Percentiles rank a stretch among this genome's conserved stretches.
Conservation (phyloP, 2,797 vertebrate species). For the Chromobotia macracanthus region DNA sequence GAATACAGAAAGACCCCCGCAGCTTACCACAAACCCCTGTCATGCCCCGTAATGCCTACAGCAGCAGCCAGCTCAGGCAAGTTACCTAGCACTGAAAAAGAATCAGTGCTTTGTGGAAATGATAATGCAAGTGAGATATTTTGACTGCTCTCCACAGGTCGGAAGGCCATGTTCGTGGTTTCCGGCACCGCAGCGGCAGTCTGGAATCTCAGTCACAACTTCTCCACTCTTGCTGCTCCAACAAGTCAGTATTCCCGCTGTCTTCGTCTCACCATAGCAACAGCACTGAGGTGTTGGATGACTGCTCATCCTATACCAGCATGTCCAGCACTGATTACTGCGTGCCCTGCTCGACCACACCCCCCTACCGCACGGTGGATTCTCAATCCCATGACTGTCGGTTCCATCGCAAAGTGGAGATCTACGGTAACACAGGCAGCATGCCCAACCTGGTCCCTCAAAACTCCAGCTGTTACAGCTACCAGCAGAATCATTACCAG, state of each 20-base stretch:
- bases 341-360: slow-evolving; percentile 71
- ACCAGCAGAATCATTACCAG: slow-evolving; percentile 75
- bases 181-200: slow-evolving; percentile 90
- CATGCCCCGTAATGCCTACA: slow-evolving; percentile 93
- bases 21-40: slow-evolving; percentile 91
- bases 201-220: slow-evolving; percentile 88
- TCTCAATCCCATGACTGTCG: slow-evolving; percentile 84
- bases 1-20: slow-evolving; percentile 81
- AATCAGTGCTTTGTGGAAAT: neutral
- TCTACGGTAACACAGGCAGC: slow-evolving; percentile 87
- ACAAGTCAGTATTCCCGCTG: slow-evolving; percentile 82
- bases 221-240: slow-evolving; percentile 74
- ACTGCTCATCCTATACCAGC: slow-evolving; percentile 92
- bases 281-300: slow-evolving; percentile 91
- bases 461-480: slow-evolving; percentile 79
- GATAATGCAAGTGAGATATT: neutral
- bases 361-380: slow-evolving; percentile 75
- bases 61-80: slow-evolving; percentile 95
- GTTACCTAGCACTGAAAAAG: neutral
- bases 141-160: slow-evolving; percentile 73
- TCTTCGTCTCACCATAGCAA: slow-evolving; percentile 87
- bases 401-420: slow-evolving; percentile 85
- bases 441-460: slow-evolving; percentile 94
- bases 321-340: slow-evolving; percentile 77
- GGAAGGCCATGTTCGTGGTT: slow-evolving; percentile 80